Base-by-base conservation (phyloP, 2,113 vertebrate genomes). In the Aix galericulata region DNA sequence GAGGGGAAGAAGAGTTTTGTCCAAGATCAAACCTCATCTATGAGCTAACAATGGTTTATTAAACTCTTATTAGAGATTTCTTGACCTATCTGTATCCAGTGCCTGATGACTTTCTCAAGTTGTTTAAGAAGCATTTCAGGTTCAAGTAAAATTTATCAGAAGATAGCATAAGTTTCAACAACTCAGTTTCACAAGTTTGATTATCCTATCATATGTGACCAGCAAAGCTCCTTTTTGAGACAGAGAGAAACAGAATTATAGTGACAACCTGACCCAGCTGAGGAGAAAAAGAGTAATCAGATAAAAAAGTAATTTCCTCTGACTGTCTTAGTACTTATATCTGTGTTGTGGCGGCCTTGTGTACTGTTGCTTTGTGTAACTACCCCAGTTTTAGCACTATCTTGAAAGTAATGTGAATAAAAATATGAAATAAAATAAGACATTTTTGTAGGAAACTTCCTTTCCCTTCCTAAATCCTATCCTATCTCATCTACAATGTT, bases 281-380 rank as follows among this genome's bases (percentile, higher is more conserved):
- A 69, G 27, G 34, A 23, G 63, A 60, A 80, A 85, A 67, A 46
- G 21, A 86, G 15, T 78, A 86, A 75, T 82, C 58, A 67, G 58
- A 88, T 74, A 82, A 67, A 94, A 84, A 92, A 79, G 38, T 82
- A 63, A 60, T 91, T 88, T 94, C 79, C 56, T 82, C 56, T 40
- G 32, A 46, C 50, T 74, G 76, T 52, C 20, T 78, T 85, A 62
- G 17, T 77, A 56, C 79, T 85, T 85, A 26, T 36, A 17, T 86
- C 55, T 88, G 12, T 92, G n/a, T 48, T 81, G 32, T 59, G 60
- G 50, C 78, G 60, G 79, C 66, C 55, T 88, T 68, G 44, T 66
- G 22, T 71, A 66, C 13, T 86, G 76, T 78, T 86, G 11, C 34
- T 92, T 77, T 78, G 44, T 62, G 31, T 34, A 79, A 69, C 44